Evolutionary conservation across 2,888 invertebrate species (phyloP).

Genomic region (Melanophora roralis): DNA sequence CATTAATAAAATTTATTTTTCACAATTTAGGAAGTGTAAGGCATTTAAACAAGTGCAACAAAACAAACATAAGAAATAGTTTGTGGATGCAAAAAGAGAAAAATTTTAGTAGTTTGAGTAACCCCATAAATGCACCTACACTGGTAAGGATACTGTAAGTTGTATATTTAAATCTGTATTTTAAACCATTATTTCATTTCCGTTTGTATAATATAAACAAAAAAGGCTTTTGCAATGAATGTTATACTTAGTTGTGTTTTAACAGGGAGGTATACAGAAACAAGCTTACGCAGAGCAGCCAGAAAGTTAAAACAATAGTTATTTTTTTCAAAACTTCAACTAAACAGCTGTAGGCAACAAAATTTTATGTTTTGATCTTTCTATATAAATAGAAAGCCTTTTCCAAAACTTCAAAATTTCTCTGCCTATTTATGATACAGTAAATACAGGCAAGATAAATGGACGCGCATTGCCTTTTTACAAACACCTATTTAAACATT

Average conservation of each 20-base stretch:
- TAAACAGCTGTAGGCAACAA: too few relatives aligned
- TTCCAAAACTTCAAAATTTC: too few relatives aligned
- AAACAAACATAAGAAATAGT: conserved; percentile 27
- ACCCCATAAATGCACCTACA: neutral
- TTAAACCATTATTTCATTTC: conserved; percentile 20
- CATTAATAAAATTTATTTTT: conserved; percentile 73
- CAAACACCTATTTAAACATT: too few relatives aligned
- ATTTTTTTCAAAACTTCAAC: too few relatives aligned
- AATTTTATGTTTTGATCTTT: too few relatives aligned
- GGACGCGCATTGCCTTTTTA: too few relatives aligned
- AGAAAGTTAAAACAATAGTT: too few relatives aligned
- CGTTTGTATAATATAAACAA: conserved; percentile 14
- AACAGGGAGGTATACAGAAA: conserved; percentile 11
- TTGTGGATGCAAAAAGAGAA: neutral
- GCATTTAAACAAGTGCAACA: neutral
- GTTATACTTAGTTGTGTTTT: neutral
- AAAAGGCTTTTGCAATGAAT: conserved; percentile 22
- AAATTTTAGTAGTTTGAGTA: neutral
- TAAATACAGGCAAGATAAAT: too few relatives aligned
- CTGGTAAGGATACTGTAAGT: too few relatives aligned
- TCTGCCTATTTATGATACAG: too few relatives aligned
- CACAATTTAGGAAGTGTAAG: conserved; percentile 31
- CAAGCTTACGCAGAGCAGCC: too few relatives aligned
- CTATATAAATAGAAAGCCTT: too few relatives aligned
- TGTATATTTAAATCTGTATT: neutral